Evolutionary conservation across 2,888 invertebrate species (phyloP).

Genomic region (Amphiduros pacificus): DNA sequence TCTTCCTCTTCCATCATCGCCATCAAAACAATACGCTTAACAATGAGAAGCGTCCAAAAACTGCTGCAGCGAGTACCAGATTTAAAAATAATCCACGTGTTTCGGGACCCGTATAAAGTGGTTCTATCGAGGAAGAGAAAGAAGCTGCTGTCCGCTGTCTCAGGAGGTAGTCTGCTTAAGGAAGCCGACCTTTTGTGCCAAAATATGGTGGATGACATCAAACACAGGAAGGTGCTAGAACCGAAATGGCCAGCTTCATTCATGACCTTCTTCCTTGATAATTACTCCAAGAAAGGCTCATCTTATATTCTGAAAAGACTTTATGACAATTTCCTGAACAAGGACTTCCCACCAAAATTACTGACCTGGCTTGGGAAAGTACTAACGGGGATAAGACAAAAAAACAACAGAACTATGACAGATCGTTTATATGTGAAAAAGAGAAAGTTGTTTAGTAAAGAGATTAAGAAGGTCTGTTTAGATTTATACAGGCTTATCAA

Average conservation of each 20-base stretch:
- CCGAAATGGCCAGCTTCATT: not conserved
- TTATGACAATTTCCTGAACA: too few relatives aligned
- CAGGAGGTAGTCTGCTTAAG: conserved; percentile 7
- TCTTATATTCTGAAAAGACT: too few relatives aligned
- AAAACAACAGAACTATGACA: too few relatives aligned
- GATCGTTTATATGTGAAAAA: too few relatives aligned
- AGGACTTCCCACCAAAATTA: too few relatives aligned
- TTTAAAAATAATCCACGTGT: conserved; percentile 18
- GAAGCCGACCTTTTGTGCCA: conserved; percentile 2
- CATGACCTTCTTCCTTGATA: not conserved
- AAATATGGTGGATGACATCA: conserved; percentile 9
- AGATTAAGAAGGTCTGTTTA: too few relatives aligned
- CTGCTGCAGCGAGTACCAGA: conserved; percentile 3
- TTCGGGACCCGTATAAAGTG: conserved; percentile 22
- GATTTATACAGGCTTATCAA: too few relatives aligned
- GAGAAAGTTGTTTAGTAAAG: too few relatives aligned
- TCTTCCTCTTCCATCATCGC: not conserved
- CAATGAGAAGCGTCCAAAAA: conserved; percentile 14
- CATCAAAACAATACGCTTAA: conserved; percentile 18
- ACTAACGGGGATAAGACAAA: too few relatives aligned
- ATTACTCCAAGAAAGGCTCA: too few relatives aligned
- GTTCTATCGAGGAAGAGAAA: conserved; percentile 12
- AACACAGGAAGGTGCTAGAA: not conserved
- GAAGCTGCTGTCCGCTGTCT: conserved; percentile 9
- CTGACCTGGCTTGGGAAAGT: too few relatives aligned